These are phyloP conservation scores for Acleris sparsana DNA, from an alignment of 2,888 invertebrate species.

Conservation along the genomic window DNA sequence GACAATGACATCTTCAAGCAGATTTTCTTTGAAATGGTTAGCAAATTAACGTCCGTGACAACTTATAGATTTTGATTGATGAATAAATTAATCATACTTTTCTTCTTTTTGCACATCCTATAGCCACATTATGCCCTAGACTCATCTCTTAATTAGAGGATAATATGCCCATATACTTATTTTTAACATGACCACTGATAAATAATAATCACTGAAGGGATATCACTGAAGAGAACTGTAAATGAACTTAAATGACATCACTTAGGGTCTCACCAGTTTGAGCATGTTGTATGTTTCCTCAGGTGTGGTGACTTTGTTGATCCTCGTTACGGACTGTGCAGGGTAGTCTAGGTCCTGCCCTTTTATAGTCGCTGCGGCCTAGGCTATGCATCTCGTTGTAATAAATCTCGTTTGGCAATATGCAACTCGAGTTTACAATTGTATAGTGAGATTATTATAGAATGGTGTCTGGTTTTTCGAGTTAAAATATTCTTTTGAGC, in stretches of 20 bases:
- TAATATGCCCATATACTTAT: no score
- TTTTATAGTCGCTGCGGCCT: slow-evolving; percentile 70
- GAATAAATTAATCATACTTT: no score
- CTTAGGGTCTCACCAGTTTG: slow-evolving; percentile 36
- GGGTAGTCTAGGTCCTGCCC: slow-evolving; percentile 59
- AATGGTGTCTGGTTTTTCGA: slow-evolving; percentile 20
- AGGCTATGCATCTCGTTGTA: slow-evolving; percentile 61
- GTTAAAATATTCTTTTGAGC: no score
- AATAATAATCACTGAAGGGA: background rate
- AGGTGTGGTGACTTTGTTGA: slow-evolving; percentile 46
- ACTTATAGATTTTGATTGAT: no score
- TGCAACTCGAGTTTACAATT: slow-evolving; percentile 56
- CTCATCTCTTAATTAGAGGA: no score
- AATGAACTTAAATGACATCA: background rate
- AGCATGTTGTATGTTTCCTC: slow-evolving; percentile 39
- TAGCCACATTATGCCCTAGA: no score
- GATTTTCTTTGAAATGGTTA: no score
- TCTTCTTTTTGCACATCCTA: no score
- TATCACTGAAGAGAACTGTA: background rate
- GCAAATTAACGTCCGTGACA: no score
- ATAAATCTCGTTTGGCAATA: slow-evolving; percentile 73
- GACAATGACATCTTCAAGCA: no score
- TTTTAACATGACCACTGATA: no score
- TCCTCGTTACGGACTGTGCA: slow-evolving; percentile 55
- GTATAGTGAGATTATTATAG: slow-evolving; percentile 32